These are phyloP conservation scores for Neolamprologus toae DNA, from an alignment of 2,113 vertebrate genomes.

Conservation along the genomic window DNA sequence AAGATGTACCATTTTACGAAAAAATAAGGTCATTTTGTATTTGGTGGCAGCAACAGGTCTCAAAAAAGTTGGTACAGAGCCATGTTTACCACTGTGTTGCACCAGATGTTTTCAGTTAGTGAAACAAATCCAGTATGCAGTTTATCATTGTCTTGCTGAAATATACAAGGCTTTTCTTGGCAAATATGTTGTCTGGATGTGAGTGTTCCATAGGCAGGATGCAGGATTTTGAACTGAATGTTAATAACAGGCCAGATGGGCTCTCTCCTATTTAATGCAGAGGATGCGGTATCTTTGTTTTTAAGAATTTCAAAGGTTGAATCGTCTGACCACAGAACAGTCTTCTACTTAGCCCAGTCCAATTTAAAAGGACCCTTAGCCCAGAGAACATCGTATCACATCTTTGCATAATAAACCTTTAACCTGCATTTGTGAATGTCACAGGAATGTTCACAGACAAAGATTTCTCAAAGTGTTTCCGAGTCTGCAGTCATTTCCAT, in stretches of 20 bases:
- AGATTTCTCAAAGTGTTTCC: neutral
- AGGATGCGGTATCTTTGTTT: neutral
- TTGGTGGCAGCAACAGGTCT: neutral
- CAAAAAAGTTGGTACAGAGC: neutral
- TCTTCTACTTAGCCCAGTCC: neutral
- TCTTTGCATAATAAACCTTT: neutral
- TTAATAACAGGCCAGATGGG: neutral
- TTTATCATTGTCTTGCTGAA: neutral
- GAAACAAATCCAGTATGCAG: neutral
- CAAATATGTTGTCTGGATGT: neutral
- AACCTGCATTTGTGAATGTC: neutral
- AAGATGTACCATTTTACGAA: neutral
- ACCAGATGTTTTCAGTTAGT: neutral
- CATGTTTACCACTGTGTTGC: neutral
- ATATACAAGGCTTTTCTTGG: neutral
- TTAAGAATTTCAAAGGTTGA: neutral
- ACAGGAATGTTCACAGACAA: neutral
- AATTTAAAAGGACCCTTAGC: neutral
- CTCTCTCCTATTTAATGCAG: neutral
- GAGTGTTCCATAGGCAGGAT: neutral
- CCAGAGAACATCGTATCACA: neutral
- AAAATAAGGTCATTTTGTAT: neutral
- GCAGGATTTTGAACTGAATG: neutral
- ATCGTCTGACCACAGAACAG: neutral
- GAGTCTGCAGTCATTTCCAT: neutral